Evolutionary conservation across 2,888 invertebrate species (phyloP).

Genomic region (Iphiclides podalirius): DNA sequence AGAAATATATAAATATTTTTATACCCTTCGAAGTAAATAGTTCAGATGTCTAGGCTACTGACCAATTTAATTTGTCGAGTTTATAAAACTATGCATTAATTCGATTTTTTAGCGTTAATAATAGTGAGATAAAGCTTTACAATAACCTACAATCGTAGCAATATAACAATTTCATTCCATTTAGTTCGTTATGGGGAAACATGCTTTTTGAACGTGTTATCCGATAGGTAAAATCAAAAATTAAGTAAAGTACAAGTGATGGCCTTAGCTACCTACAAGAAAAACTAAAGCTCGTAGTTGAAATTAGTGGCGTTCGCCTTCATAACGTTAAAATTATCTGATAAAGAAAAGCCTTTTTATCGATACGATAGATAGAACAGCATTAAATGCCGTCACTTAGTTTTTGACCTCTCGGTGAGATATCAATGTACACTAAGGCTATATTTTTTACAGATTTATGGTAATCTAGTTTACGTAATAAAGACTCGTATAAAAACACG

Average conservation of each 20-base stretch:
- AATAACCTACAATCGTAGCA: slow-evolving; percentile 49
- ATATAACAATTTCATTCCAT: slow-evolving; percentile 62
- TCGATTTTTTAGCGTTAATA: slow-evolving; percentile 42
- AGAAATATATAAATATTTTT: slow-evolving; percentile 68
- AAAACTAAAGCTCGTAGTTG: slow-evolving; percentile 52
- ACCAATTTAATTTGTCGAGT: slow-evolving; percentile 53
- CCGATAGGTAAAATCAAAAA: slow-evolving; percentile 48
- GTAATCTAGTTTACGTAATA: slow-evolving; percentile 53
- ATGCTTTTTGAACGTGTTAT: slow-evolving; percentile 35
- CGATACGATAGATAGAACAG: slow-evolving; percentile 57
- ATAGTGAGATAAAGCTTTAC: slow-evolving; percentile 63
- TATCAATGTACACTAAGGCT: slow-evolving; percentile 59
- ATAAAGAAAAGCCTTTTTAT: slow-evolving; percentile 49
- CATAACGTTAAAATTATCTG: slow-evolving; percentile 46
- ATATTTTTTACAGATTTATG: slow-evolving; percentile 77
- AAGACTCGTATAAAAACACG: slow-evolving; percentile 60
- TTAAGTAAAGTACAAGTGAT: slow-evolving; percentile 67
- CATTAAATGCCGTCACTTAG: slow-evolving; percentile 63
- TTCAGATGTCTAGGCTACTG: slow-evolving; percentile 54
- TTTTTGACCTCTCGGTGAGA: slow-evolving; percentile 52
- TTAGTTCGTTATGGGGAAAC: slow-evolving; percentile 44
- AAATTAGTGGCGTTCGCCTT: slow-evolving; percentile 46
- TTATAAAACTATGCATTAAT: slow-evolving; percentile 36
- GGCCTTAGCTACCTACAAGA: slow-evolving; percentile 63
- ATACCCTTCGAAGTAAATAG: slow-evolving; percentile 65